Conservation (phyloP, 2,797 vertebrate species). For the Neosilurus mollespiculum region DNA sequence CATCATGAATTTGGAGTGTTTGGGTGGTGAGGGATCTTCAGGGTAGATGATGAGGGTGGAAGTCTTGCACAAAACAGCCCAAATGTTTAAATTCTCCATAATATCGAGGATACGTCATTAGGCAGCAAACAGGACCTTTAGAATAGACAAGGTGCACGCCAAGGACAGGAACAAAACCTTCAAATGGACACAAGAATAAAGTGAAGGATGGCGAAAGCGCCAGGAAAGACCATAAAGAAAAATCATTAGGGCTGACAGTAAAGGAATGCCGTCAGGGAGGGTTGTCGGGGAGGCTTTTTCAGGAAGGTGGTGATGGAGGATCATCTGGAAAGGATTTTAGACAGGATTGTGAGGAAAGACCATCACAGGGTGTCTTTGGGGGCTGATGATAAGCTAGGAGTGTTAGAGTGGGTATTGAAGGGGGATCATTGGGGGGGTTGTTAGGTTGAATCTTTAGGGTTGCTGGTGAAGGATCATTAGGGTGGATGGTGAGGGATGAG, state of each 20-base stretch:
- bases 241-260: background rate
- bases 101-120: background rate
- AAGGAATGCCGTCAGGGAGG: background rate
- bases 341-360: background rate
- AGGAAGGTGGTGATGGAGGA: slow-evolving; percentile 21
- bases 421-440: background rate
- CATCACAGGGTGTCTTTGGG: background rate
- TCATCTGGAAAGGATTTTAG: background rate
- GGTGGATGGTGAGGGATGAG: slow-evolving; percentile 14
- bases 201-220: background rate
- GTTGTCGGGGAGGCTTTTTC: background rate
- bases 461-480: slow-evolving; percentile 13
- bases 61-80: background rate
- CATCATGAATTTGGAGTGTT: background rate
- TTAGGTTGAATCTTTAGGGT: slow-evolving; percentile 7
- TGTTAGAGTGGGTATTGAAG: background rate
- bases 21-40: background rate
- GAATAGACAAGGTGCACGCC: background rate
- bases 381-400: background rate
- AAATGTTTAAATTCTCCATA: background rate
- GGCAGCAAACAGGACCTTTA: background rate
- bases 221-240: background rate
- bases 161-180: background rate
- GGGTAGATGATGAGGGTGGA: background rate
- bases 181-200: background rate